Evolutionary conservation across 2,113 vertebrate genomes (phyloP).

Genomic region (Gymnorhina tibicen): DNA sequence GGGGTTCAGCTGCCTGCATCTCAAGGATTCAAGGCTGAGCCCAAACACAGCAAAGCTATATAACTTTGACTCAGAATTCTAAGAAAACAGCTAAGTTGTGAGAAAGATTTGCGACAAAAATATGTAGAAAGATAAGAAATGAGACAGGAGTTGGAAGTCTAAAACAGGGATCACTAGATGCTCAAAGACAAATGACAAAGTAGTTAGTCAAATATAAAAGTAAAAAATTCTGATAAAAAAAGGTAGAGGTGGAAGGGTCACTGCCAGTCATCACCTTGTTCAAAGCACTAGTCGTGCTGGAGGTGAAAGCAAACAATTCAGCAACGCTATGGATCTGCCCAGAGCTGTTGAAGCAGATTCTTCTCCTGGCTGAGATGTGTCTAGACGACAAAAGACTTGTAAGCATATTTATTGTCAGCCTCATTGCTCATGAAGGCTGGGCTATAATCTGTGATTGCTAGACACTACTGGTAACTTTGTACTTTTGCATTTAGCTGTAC

Average conservation of each 20-base stretch:
- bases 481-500: background rate
- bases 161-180: background rate
- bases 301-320: background rate
- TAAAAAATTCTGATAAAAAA: background rate
- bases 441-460: background rate
- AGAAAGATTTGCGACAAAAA: background rate
- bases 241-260: background rate
- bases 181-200: background rate
- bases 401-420: background rate
- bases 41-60: background rate
- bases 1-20: background rate
- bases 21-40: background rate
- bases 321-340: background rate
- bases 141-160: background rate
- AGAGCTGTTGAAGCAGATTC: background rate
- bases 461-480: background rate
- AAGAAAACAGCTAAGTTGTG: background rate
- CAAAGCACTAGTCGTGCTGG: background rate
- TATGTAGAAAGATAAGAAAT: background rate
- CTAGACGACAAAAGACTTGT: background rate
- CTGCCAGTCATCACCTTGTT: background rate
- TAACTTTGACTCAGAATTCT: background rate
- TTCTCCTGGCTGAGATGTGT: background rate
- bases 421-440: background rate
- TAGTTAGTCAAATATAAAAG: background rate